phyloP scores from a whole-genome alignment of 2,113 vertebrate species.

The Tachysurus vachellii region DNA sequence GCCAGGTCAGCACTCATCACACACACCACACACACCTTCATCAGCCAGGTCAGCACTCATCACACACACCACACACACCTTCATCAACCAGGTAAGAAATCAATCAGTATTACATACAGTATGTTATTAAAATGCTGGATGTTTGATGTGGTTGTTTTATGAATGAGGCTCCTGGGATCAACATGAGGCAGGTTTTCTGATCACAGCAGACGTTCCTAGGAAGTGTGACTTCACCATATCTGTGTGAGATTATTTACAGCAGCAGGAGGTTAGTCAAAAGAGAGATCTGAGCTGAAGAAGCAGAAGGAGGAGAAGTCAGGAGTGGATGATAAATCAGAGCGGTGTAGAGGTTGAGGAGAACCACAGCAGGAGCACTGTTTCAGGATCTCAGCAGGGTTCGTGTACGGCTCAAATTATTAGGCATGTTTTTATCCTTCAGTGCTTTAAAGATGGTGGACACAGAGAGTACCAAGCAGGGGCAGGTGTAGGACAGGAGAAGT shows the following conservation, averaged over 20 bases:
- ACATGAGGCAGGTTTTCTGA: background rate
- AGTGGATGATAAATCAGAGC: background rate
- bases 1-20: background rate
- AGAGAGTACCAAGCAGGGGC: background rate
- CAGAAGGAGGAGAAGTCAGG: background rate
- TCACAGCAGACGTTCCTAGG: background rate
- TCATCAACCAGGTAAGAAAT: background rate
- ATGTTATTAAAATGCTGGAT: background rate
- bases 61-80: background rate
- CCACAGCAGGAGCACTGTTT: background rate
- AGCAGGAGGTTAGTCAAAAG: background rate
- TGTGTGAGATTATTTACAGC: background rate
- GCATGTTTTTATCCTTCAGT: background rate
- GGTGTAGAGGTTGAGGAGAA: background rate
- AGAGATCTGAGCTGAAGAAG: background rate
- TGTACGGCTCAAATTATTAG: background rate
- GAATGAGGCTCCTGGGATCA: background rate
- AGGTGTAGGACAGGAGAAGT: background rate
- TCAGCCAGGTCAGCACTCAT: background rate
- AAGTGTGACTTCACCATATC: background rate
- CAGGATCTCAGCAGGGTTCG: background rate
- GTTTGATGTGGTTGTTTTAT: background rate
- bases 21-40: background rate
- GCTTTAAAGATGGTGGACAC: background rate
- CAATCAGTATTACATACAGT: too few species aligned